Evolutionary conservation across 2,113 vertebrate species (phyloP), one percentile per base, ranked within the genome.

Genomic region (Atrichornis clamosus): DNA sequence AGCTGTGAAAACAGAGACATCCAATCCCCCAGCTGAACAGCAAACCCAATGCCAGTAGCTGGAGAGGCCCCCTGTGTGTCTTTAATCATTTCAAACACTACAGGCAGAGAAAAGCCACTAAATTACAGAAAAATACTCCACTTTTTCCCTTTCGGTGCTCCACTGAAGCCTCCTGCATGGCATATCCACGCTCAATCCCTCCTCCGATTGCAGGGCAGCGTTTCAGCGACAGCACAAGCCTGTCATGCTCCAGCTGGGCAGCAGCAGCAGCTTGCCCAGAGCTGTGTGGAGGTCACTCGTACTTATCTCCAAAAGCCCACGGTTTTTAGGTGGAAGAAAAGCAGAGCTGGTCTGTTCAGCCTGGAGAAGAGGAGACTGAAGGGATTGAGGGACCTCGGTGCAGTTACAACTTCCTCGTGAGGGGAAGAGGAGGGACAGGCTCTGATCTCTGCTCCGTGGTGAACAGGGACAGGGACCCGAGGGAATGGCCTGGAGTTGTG

Each of bases 1-100:
- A 95, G 93, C 87, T 96, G 93, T 58, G 77, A 75, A 72, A 94
- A 72, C 52, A 87, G 82, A 89, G 56, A 56, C 60, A 84, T 39
- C 58, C 49, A 64, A 87, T 84, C 91, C 86, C 80, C 44, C 62
- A 89, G 72, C 52, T 62, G 69, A 95, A 75, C 1, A 2, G 58
- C 69, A 68, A 85, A 83, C 67, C 58, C 32, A 7, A 8, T 50
- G 81, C 70, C 89, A 84, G 73, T 4, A 87, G 78, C 65, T 87
- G 84, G 37, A 96, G 84, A 94, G 84, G 37, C 18, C 87, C 64
- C 53, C 75, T 5, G 37, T 26, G 74, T n/a, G 26, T 87, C 91
- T 87, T 95, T 69, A 73, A 96, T 89, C 11, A 76, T 82, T 96
- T 69, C 46, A 75, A 94, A 75, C 58, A 68, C 52, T 76, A 73